phyloP scores from a whole-genome alignment of 2,888 invertebrate species.

The Oscheius onirici region DNA sequence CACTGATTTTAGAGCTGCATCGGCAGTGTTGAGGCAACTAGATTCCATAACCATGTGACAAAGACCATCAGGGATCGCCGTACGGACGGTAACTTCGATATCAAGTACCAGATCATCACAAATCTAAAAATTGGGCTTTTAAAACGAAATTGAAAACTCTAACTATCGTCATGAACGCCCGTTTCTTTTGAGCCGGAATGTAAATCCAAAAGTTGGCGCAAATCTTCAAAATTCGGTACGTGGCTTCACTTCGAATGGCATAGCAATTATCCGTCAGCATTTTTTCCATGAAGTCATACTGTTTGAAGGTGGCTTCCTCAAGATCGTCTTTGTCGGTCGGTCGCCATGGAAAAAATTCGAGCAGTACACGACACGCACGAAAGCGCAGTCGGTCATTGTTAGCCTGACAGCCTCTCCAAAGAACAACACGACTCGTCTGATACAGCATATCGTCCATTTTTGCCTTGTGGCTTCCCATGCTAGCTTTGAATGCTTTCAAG shows the following conservation, averaged over 20 bases:
- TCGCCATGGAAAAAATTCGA: slow-evolving; percentile 15
- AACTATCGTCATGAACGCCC: not conserved
- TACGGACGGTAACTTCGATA: not conserved
- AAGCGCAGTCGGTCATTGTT: slow-evolving; percentile 8
- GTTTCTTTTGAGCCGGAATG: slow-evolving; percentile 1
- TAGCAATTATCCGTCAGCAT: slow-evolving; percentile 11
- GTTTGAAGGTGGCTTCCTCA: not conserved
- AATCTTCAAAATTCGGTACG: not conserved
- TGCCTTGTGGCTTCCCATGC: not conserved
- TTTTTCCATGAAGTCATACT: not conserved
- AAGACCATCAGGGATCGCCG: not conserved
- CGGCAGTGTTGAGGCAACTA: not conserved
- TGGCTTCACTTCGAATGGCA: slow-evolving; percentile 2
- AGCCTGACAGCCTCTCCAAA: slow-evolving; percentile 20
- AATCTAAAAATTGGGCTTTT: slow-evolving; percentile 8
- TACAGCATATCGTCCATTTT: slow-evolving; percentile 23
- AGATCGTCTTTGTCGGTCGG: not conserved
- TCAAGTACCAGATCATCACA: slow-evolving; percentile 6
- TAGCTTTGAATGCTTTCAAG: not conserved
- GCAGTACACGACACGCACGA: slow-evolving; percentile 5
- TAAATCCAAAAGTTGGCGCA: slow-evolving; percentile 5
- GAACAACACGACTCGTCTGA: not conserved
- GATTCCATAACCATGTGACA: slow-evolving; percentile 8
- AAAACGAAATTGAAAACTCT: not conserved
- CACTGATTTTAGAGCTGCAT: not conserved